A percentile compares a stretch with the other conserved stretches of the same genome.
phyloP scores from a whole-genome alignment of 53 echinoderm and acorn worm genomes.

The Crossaster papposus region DNA sequence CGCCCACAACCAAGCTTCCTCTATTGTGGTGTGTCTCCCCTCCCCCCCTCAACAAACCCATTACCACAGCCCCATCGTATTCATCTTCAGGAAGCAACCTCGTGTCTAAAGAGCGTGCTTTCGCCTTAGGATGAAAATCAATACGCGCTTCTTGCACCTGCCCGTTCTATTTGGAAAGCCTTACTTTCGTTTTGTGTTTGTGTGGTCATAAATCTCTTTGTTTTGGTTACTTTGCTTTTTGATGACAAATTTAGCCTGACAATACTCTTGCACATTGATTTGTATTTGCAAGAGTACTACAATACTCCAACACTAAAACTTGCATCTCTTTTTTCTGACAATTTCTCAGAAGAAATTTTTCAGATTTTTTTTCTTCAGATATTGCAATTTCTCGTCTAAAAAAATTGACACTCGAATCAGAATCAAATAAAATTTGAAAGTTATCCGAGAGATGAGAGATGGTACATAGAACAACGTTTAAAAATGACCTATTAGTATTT shows the following conservation, averaged over 20 bases:
- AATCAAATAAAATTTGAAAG: no score
- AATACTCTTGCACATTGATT: not conserved
- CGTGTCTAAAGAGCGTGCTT: constrained; percentile 2
- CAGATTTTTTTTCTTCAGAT: no score
- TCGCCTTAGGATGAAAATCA: not conserved
- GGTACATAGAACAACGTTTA: no score
- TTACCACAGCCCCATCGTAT: not conserved
- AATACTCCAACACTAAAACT: no score
- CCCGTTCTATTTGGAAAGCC: not conserved
- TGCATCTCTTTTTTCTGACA: no score
- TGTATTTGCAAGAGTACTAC: not conserved
- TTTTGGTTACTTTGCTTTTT: not conserved
- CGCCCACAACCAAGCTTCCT: not conserved
- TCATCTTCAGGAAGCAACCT: constrained; percentile 17
- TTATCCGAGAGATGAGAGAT: no score
- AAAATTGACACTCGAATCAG: no score
- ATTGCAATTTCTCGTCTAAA: no score
- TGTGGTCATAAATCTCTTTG: no score
- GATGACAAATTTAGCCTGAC: not conserved
- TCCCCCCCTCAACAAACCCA: not conserved
- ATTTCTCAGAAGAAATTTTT: no score
- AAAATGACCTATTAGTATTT: no score
- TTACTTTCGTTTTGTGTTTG: not conserved
- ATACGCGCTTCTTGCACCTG: constrained; percentile 17
- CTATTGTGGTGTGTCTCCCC: constrained; percentile 40